Evolutionary conservation across 2,888 invertebrate species (phyloP).

Genomic region (Graphium colonna): DNA sequence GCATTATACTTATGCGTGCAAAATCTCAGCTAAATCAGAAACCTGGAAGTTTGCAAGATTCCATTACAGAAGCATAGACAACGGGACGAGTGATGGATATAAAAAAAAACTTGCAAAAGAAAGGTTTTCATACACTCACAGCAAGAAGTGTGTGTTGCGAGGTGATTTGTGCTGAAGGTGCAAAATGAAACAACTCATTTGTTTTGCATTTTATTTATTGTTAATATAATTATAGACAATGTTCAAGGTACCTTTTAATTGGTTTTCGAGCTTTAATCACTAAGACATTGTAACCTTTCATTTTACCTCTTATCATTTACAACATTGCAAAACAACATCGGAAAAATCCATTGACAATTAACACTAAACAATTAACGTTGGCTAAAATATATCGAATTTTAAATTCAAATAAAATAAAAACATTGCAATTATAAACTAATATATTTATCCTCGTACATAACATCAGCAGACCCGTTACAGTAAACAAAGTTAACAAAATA

Average conservation of each 20-base stretch:
- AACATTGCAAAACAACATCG: constrained; percentile 74
- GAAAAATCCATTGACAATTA: constrained; percentile 64
- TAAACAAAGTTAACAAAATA: constrained; percentile 74
- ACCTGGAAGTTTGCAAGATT: too few species aligned
- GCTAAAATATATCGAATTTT: constrained; percentile 75
- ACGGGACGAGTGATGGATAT: too few species aligned
- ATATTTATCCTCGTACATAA: constrained; percentile 65
- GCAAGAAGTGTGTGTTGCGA: not conserved
- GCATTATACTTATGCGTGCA: too few species aligned
- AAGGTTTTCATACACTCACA: too few species aligned
- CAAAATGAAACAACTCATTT: constrained; percentile 32
- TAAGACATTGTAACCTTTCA: constrained; percentile 73
- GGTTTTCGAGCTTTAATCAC: constrained; percentile 77
- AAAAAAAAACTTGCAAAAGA: too few species aligned
- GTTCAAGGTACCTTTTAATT: constrained; percentile 79
- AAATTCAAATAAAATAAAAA: constrained; percentile 54
- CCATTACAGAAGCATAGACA: too few species aligned
- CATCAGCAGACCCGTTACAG: constrained; percentile 73
- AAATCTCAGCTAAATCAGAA: too few species aligned
- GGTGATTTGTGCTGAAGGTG: not conserved
- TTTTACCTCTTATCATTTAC: constrained; percentile 66
- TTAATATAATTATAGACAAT: constrained; percentile 80
- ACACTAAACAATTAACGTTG: constrained; percentile 71
- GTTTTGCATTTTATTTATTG: constrained; percentile 78
- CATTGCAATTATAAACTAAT: constrained; percentile 67